Evolutionary conservation across 2,797 vertebrate genomes (phyloP), one percentile per base, ranked within the genome.

Genomic region (Crenuchus spilurus): DNA sequence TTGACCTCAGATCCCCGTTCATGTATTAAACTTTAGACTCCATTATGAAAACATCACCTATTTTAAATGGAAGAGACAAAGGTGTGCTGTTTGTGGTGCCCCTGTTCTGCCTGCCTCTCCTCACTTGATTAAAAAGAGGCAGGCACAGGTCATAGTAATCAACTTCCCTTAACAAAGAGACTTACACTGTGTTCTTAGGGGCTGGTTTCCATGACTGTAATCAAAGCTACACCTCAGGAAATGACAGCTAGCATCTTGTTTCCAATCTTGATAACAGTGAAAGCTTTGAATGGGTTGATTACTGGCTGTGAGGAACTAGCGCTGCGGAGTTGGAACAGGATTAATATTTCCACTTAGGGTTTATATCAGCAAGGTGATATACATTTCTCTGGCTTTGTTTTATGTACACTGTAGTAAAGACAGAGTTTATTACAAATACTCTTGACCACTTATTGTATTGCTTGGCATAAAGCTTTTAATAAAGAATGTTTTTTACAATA

Each of bases 111-210:
- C 18, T 52, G n/a, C 54, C 46, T 64, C 62, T 63, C 22, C 31
- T 30, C 22, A 26, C 63, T 62, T 63, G 49, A 81, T 77, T 73
- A 75, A 61, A 70, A 58, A 31, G 6, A 24, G 6, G 64, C 57
- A 72, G 62, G 24, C 64, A 66, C 54, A 61, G 80, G 74, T 74
- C 73, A 81, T 54, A 62, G 58, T 72, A 79, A 76, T 82, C 80
- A 70, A 57, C 35, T 16, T 63, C 31, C 42, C 54, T 75, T 66
- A 73, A 69, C 72, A 78, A 66, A 61, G 39, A 67, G 69, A 72
- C 35, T 28, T 67, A 62, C 49, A 62, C 48, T 30, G 24, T 57
- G 71, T 60, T 62, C 39, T 70, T 48, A 46, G 57, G 41, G 37
- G 63, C 20, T 24, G 31, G 68, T 65, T 28, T 41, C 39, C 39